Evolutionary conservation across 1,140 invertebrate species (phyloP).

Genomic region (Arion vulgaris): DNA sequence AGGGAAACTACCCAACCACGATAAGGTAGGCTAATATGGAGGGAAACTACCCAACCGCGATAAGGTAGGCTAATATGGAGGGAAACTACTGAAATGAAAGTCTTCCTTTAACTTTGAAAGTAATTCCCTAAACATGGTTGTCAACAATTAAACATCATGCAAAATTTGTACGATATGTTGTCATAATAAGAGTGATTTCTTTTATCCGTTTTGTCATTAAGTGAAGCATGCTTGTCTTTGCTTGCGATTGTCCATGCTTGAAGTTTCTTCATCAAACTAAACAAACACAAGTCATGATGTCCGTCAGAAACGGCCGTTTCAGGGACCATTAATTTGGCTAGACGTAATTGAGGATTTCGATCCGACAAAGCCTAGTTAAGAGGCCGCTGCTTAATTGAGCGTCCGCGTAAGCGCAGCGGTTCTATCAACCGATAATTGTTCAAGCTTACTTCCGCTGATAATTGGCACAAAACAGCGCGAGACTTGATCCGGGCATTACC

Average conservation of each 20-base stretch:
- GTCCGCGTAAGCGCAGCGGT: slow-evolving; percentile 8
- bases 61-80: no score
- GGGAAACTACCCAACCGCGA: no score
- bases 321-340: slow-evolving; percentile 27
- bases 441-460: slow-evolving; percentile 24
- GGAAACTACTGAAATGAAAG: no score
- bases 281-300: background rate
- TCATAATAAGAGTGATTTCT: background rate
- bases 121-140: no score
- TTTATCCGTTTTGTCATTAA: background rate
- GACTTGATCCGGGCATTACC: slow-evolving; percentile 18
- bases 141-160: no score
- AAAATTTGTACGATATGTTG: background rate
- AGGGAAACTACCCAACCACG: no score
- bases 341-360: slow-evolving; percentile 12
- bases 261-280: background rate
- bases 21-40: no score
- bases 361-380: slow-evolving; percentile 14
- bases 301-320: background rate
- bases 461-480: slow-evolving; percentile 20
- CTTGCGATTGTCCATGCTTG: background rate
- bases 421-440: slow-evolving; percentile 13
- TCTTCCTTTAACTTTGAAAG: no score
- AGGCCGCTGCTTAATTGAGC: slow-evolving; percentile 21
- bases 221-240: background rate